Conservation (phyloP, 2,113 vertebrate species). For the Lontra canadensis region DNA sequence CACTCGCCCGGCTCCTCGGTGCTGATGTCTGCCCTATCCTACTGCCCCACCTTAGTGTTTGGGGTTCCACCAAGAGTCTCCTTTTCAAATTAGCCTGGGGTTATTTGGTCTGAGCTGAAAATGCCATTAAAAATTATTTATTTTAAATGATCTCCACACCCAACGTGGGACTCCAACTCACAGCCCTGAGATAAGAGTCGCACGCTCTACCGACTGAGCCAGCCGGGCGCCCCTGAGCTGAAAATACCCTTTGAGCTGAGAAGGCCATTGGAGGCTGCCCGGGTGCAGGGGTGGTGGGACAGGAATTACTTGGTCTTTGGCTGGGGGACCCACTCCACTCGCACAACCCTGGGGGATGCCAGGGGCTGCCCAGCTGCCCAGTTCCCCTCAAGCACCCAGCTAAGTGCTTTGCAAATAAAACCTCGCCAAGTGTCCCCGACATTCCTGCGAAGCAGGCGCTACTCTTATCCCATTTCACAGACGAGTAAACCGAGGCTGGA, state of each 20-base stretch:
- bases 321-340: neutral
- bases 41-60: neutral
- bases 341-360: rapidly evolving
- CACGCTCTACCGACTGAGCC: neutral
- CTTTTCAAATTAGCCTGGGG: neutral
- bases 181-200: neutral
- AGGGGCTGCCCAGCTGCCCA: neutral
- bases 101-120: neutral
- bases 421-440: rapidly evolving
- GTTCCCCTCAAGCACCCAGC: neutral
- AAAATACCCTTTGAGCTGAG: neutral
- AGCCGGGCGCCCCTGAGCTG: neutral
- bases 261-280: neutral
- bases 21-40: neutral
- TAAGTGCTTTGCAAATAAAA: neutral
- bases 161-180: neutral
- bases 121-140: neutral
- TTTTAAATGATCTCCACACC: neutral
- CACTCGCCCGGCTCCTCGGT: neutral
- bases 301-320: neutral
- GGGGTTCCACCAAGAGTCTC: neutral
- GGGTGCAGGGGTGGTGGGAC: neutral
- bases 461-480: neutral
- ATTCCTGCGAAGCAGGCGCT: no score
- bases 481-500: neutral